phyloP scores from a whole-genome alignment of 2,113 vertebrate species.

The Crotalus tigris region DNA sequence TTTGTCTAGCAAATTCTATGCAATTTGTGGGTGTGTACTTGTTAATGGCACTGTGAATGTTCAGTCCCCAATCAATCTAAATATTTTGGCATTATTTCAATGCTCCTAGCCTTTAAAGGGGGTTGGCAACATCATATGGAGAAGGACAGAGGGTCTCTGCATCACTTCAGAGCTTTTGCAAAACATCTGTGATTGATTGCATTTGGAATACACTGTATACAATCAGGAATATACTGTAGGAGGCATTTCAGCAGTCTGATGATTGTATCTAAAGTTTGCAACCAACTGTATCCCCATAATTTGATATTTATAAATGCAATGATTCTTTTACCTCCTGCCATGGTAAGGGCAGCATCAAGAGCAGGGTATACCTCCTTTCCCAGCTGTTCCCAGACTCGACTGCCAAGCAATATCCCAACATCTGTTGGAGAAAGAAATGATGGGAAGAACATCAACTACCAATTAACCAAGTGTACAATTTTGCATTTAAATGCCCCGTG shows the following conservation, averaged over 20 bases:
- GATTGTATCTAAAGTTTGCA: neutral
- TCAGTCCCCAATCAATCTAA: neutral
- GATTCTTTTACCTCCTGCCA: slow-evolving; percentile 79
- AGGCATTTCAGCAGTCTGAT: neutral
- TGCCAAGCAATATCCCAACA: slow-evolving; percentile 81
- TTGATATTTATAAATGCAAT: neutral
- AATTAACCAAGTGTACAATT: neutral
- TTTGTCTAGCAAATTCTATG: neutral
- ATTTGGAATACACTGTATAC: neutral
- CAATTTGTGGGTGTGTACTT: neutral
- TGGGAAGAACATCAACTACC: fast-evolving
- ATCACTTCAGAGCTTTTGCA: neutral
- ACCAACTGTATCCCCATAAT: neutral
- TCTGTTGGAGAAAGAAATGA: slow-evolving; percentile 65
- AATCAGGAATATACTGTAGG: neutral
- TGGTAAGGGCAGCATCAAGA: slow-evolving; percentile 75
- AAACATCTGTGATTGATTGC: neutral
- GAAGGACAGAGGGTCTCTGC: neutral
- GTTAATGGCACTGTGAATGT: neutral
- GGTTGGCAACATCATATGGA: neutral
- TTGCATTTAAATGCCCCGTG: neutral
- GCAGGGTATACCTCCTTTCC: slow-evolving; percentile 80
- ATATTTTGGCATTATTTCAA: neutral
- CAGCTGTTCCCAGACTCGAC: slow-evolving; percentile 76
- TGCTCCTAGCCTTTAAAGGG: neutral